Evolutionary conservation across 2,113 vertebrate species (phyloP).

Genomic region (Oreochromis tanganicae): DNA sequence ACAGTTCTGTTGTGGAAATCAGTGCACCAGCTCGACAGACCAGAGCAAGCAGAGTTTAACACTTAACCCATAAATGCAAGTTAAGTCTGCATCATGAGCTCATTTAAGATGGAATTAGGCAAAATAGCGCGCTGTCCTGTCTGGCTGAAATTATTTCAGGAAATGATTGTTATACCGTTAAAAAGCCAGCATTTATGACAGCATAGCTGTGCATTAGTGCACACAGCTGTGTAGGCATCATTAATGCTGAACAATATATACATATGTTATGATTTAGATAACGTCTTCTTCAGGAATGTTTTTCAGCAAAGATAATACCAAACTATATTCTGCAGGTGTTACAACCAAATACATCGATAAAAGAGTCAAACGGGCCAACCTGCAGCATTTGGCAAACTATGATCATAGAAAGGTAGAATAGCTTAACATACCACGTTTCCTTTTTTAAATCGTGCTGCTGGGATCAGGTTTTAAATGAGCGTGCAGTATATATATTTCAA

Average conservation of each 20-base stretch:
- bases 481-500: background rate
- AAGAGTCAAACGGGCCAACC: background rate
- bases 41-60: background rate
- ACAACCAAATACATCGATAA: background rate
- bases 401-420: background rate
- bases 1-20: background rate
- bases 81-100: background rate
- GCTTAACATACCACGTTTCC: background rate
- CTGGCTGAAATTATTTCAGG: background rate
- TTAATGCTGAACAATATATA: background rate
- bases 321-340: background rate
- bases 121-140: background rate
- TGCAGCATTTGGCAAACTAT: background rate
- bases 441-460: background rate
- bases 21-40: background rate
- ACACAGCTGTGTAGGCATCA: background rate
- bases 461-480: background rate
- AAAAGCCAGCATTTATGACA: background rate
- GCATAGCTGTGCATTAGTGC: background rate
- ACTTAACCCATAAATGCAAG: background rate
- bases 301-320: background rate
- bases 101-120: background rate
- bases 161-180: accelerated
- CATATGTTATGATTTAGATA: background rate
- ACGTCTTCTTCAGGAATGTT: background rate